Conservation (phyloP, 2,888 invertebrate species). For the Eristalis arbustorum region DNA sequence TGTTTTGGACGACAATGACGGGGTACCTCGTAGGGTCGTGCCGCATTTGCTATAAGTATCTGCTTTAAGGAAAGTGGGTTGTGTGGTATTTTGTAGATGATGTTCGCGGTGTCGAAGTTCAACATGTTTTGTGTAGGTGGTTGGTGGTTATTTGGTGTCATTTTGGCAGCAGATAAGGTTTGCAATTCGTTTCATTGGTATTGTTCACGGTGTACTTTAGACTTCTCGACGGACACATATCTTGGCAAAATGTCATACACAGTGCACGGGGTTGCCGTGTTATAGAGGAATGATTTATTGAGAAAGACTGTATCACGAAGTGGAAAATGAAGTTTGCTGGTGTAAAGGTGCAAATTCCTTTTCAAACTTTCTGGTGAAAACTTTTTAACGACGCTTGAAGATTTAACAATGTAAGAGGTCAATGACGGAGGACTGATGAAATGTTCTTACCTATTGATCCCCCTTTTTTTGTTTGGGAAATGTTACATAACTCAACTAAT, state of each 20-base stretch:
- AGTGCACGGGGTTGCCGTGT: constrained; percentile 23
- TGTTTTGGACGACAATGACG: constrained; percentile 23
- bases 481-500: too few relatives aligned
- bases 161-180: constrained; percentile 22
- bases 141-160: constrained; percentile 54
- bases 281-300: constrained; percentile 55
- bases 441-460: too few relatives aligned
- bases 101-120: constrained; percentile 68
- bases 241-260: constrained; percentile 50
- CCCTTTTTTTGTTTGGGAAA: too few relatives aligned
- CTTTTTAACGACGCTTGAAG: too few relatives aligned
- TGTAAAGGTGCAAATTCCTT: neutral
- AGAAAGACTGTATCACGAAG: constrained; percentile 62
- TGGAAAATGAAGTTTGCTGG: constrained; percentile 8
- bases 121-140: constrained; percentile 65
- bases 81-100: constrained; percentile 67
- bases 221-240: neutral
- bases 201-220: neutral
- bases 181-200: constrained; percentile 17
- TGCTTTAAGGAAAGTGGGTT: constrained; percentile 61
- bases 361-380: neutral
- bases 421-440: too few relatives aligned
- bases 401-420: too few relatives aligned
- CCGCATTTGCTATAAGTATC: constrained; percentile 36
- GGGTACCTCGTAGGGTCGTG: constrained; percentile 51